Evolutionary conservation across 1,140 invertebrate genomes (phyloP), one percentile per base, ranked within the genome.

Genomic region (Tetramorium parvispinum): DNA sequence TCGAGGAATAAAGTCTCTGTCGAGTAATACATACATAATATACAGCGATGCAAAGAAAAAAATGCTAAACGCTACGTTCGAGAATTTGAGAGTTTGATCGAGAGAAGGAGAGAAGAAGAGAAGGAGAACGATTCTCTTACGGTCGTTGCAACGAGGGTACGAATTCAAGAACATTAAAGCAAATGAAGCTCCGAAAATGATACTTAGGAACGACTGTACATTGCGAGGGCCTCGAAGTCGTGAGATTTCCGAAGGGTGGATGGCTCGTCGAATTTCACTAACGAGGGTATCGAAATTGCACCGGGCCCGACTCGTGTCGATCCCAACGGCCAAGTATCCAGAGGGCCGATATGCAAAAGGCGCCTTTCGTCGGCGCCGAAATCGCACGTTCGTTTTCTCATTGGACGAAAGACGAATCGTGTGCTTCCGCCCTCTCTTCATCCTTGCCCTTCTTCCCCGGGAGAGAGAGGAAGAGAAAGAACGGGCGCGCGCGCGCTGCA

Each of bases 271-370:
- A 59, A 61, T 57, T 53, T 46, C 27, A 13, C 76, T 90, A 90
- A 90, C 88, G 73, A 89, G 75, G 86, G 76, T 85, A 91, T 87
- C 89, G 73, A 91, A 90, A 90, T 88, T 86, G 89, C 87, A 70
- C 32, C 83, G 43, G 55, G 24, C 43, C 27, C n/a, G 40, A 55
- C 51, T 73, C 68, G 66, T 37, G 79, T 87, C 75, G 89, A 89
- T 85, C 46, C 53, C 46, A 24, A 57, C 21, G 53, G 63, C 71
- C 79, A 88, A 85, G 65, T 78, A 37, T 51, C 77, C 46, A 87
- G 68, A 76, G 85, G 86, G 40, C 61, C 70, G 86, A 86, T 88
- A 90, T 90, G 86, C 82, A 88, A 83, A 85, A 68, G 86, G 66
- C 53, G 46, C 43, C 65, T 78, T 83, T 77, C 32, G 57, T 21